Conservation (phyloP, 2,797 vertebrate genomes). For the Acanthurus leucopareius region DNA sequence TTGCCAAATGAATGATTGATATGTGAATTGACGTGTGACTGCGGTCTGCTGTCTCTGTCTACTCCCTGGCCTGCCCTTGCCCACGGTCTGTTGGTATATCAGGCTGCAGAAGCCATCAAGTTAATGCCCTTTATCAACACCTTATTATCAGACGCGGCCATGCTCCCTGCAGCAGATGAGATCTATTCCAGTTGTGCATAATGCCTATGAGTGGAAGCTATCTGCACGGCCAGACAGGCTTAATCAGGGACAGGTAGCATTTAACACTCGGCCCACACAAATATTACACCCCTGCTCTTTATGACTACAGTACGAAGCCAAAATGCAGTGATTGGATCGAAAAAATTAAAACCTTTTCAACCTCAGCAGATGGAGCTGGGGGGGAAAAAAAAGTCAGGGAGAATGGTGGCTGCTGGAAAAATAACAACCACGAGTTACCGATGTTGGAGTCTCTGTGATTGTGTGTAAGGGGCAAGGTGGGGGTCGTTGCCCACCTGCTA, state of each 20-base stretch:
- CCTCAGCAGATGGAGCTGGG: conserved; percentile 66
- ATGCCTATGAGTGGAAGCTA: conserved; percentile 67
- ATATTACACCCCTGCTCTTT: conserved; percentile 69
- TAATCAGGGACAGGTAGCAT: conserved; percentile 79
- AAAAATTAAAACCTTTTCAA: conserved; percentile 76
- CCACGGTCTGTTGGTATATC: conserved; percentile 76
- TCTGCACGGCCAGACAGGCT: conserved; percentile 79
- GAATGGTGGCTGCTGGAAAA: conserved; percentile 28
- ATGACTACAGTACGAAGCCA: conserved; percentile 64
- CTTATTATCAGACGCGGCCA: conserved; percentile 79
- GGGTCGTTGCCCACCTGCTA: conserved; percentile 13
- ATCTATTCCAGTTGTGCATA: conserved; percentile 68
- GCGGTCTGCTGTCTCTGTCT: conserved; percentile 58
- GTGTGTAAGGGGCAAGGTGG: background rate
- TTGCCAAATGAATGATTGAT: conserved; percentile 65
- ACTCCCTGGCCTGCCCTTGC: conserved; percentile 54
- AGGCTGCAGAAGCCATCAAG: conserved; percentile 69
- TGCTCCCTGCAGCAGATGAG: conserved; percentile 77
- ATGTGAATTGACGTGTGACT: conserved; percentile 65
- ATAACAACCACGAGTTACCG: conserved; percentile 29
- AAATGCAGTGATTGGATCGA: conserved; percentile 62
- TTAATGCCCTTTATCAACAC: conserved; percentile 83
- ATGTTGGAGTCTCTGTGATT: conserved; percentile 10
- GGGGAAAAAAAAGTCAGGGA: background rate
- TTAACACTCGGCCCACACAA: conserved; percentile 71